Evolutionary conservation across 2,888 invertebrate species (phyloP).

Genomic region (Thalpophila matura): DNA sequence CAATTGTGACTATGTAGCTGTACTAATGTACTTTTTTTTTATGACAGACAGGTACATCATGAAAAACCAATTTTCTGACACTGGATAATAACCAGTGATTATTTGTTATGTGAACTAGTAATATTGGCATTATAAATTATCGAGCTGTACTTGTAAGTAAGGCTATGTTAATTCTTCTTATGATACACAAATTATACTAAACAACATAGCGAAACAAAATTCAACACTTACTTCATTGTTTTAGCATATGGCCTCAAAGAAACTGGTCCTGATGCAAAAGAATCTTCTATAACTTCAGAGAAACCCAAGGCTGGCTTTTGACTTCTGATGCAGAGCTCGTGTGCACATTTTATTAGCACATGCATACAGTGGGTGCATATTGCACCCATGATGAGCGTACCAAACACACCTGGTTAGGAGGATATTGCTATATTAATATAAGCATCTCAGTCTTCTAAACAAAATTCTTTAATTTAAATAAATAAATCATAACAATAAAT

Average conservation of each 20-base stretch:
- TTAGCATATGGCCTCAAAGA: slow-evolving; percentile 91
- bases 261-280: slow-evolving; percentile 94
- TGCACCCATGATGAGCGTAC: slow-evolving; percentile 95
- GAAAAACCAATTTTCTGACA: slow-evolving; percentile 16
- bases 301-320: slow-evolving; percentile 94
- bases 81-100: background rate
- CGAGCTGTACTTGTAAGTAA: background rate
- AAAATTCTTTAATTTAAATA: no score
- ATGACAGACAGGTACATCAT: slow-evolving; percentile 12
- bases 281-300: slow-evolving; percentile 94
- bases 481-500: no score
- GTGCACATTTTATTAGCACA: slow-evolving; percentile 94
- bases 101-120: background rate
- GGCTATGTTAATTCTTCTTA: background rate
- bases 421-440: background rate
- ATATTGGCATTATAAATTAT: background rate
- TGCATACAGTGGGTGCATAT: slow-evolving; percentile 98
- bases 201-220: background rate
- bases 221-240: slow-evolving; percentile 90
- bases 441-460: no score
- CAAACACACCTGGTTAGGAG: slow-evolving; percentile 91
- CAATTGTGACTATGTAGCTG: background rate
- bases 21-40: slow-evolving; percentile 7
- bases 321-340: slow-evolving; percentile 93
- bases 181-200: background rate